phyloP scores from a whole-genome alignment of 2,113 vertebrate genomes.

The Clarias batrachus region DNA sequence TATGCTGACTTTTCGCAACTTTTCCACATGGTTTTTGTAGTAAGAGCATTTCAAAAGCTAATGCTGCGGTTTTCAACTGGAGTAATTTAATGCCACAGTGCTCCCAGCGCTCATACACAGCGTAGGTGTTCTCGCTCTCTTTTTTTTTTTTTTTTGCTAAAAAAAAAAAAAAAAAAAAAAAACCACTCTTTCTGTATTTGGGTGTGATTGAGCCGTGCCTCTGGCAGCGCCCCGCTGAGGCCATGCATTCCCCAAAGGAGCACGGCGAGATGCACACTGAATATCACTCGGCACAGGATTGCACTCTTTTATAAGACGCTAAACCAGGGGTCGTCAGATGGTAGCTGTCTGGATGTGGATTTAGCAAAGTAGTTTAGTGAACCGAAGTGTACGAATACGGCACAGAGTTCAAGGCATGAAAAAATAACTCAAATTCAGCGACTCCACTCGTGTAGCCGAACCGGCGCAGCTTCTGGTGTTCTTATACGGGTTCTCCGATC shows the following conservation, averaged over 20 bases:
- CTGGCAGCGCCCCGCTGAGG: slow-evolving; percentile 10
- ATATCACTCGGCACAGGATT: neutral
- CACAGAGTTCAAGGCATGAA: neutral
- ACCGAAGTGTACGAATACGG: neutral
- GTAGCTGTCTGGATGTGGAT: neutral
- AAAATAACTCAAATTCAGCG: neutral
- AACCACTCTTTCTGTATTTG: neutral
- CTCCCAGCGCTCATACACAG: slow-evolving; percentile 22
- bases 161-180: neutral
- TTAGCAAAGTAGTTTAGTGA: neutral
- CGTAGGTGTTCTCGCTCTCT: neutral
- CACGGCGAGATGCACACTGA: neutral
- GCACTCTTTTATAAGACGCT: neutral
- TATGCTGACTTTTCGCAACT: neutral
- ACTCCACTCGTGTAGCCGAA: neutral
- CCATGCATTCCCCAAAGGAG: neutral
- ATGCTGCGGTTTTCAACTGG: slow-evolving; percentile 27
- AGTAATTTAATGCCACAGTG: slow-evolving; percentile 44
- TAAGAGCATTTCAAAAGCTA: slow-evolving; percentile 38
- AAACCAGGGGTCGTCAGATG: neutral
- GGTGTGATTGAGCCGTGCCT: slow-evolving; percentile 34
- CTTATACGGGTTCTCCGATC: neutral
- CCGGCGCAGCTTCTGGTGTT: neutral
- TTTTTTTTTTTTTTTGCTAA: too few species aligned
- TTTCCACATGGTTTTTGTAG: slow-evolving; percentile 10